A percentile compares a stretch with the other conserved stretches of the same genome.
phyloP scores from a whole-genome alignment of 1,140 invertebrate genomes.

The Onthophagus taurus region DNA sequence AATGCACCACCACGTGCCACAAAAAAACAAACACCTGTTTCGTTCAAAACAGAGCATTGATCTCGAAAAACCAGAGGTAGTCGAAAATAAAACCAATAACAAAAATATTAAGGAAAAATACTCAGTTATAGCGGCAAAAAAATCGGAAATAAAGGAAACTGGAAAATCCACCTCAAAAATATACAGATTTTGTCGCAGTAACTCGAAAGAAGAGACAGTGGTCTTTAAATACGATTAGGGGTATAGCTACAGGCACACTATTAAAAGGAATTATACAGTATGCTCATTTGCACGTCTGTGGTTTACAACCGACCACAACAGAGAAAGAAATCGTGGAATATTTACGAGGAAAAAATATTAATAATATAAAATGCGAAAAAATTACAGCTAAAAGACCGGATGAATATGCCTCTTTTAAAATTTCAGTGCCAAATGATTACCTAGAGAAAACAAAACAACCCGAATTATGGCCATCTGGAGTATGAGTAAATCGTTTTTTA shows the following conservation, averaged over 20 bases:
- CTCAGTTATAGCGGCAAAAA: not conserved
- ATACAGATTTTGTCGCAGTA: not conserved
- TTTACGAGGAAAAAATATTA: not conserved
- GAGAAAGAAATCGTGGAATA: not conserved
- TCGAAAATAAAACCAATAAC: too few relatives aligned
- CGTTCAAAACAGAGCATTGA: too few relatives aligned
- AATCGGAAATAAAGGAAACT: not conserved
- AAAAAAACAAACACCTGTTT: too few relatives aligned
- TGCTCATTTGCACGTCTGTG: not conserved
- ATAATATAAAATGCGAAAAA: not conserved
- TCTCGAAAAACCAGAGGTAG: too few relatives aligned
- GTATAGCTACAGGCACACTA: not conserved
- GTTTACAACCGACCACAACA: not conserved
- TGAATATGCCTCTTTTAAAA: not conserved
- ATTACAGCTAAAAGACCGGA: not conserved
- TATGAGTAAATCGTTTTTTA: not conserved
- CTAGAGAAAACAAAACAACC: not conserved
- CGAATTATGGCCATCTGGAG: slow-evolving; percentile 1
- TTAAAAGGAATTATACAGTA: not conserved
- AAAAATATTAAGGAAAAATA: too few relatives aligned
- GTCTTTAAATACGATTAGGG: not conserved
- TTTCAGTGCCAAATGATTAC: not conserved
- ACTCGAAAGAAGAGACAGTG: not conserved
- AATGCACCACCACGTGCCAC: too few relatives aligned
- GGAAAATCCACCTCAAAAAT: not conserved